These are phyloP conservation scores for Trichonephila clavipes DNA, from an alignment of 1,140 invertebrate genomes.

Conservation along the genomic window DNA sequence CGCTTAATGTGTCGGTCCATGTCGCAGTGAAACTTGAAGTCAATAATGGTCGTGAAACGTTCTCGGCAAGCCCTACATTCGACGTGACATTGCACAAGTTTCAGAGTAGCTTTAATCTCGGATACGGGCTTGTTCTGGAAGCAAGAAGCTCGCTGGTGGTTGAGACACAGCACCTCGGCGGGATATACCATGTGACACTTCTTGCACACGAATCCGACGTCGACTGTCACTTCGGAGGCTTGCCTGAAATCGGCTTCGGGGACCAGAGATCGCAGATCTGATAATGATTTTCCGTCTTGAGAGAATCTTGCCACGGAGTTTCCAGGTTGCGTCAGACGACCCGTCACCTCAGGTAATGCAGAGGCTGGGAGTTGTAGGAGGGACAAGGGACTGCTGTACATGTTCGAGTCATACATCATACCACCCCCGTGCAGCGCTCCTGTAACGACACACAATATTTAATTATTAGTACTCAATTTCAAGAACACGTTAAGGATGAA, in stretches of 20 bases:
- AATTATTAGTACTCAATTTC: no score
- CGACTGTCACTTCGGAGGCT: constrained; percentile 85
- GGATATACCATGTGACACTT: constrained; percentile 91
- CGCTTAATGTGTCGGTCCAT: constrained; percentile 81
- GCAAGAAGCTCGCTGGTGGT: constrained; percentile 87
- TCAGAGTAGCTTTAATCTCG: constrained; percentile 80
- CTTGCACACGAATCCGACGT: constrained; percentile 91
- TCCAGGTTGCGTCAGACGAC: constrained; percentile 81
- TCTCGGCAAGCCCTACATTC: constrained; percentile 87
- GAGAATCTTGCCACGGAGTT: constrained; percentile 82
- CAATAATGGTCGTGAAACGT: constrained; percentile 81
- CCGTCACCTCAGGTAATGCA: constrained; percentile 82
- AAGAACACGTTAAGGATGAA: no score
- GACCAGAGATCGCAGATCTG: constrained; percentile 80
- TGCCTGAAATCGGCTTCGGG: constrained; percentile 79
- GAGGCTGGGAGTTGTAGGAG: constrained; percentile 82
- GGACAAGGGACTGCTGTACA: constrained; percentile 82
- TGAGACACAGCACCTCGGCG: constrained; percentile 86
- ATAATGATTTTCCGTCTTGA: constrained; percentile 81
- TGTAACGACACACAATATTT: constrained; percentile 24
- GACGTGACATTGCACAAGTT: constrained; percentile 83
- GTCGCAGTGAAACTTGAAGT: constrained; percentile 87
- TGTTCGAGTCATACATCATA: constrained; percentile 81
- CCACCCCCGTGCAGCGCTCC: constrained; percentile 67
- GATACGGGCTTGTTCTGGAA: constrained; percentile 83